Base-by-base conservation (phyloP, 2,113 vertebrate genomes). In the Galbula dea region DNA sequence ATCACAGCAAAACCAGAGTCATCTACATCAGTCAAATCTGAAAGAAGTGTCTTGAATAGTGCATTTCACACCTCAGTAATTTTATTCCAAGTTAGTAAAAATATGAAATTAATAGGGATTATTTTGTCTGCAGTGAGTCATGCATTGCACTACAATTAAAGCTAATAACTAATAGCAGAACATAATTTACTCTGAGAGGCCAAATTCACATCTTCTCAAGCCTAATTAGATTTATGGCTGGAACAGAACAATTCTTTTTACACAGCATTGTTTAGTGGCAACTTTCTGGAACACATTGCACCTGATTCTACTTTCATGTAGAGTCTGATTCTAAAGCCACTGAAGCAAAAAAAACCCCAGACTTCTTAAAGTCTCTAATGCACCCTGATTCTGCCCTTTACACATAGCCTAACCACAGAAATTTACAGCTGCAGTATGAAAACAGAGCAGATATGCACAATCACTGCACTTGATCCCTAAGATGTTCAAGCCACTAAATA, bases 211-310 rank as follows among this genome's bases (percentile, higher is more conserved):
- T 82, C 80, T 93, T 93, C 57, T 81, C 58, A 84, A 84, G 32
- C 46, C 81, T 95, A 84, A 92, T 94, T 86, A 87, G 37, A 76
- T 83, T 65, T 95, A 93, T 94, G 83, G 73, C 26, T 91, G 58
- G 72, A 91, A 88, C 71, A 94, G 72, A 95, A 94, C 83, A 91
- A 91, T 58, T 82, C 68, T 86, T 62, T 84, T 83, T 90, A 81
- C 22, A 72, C 30, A 24, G 43, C 24, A 94, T 54, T 93, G 89
- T 89, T 91, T 29, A 92, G 59, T 1, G 2, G 59, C 11, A 7
- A 67, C 54, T 89, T 88, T 90, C 59, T 79, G 83, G 90, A 96
- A 94, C 81, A 71, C 8, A 30, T 77, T 91, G 68, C 77, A 72
- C 58, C 34, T n/a, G 37, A 86, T 75, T 87, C 74, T 76, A 27